These are phyloP conservation scores for Drosophila erecta DNA, from an alignment of 1,140 invertebrate genomes.

Conservation along the genomic window DNA sequence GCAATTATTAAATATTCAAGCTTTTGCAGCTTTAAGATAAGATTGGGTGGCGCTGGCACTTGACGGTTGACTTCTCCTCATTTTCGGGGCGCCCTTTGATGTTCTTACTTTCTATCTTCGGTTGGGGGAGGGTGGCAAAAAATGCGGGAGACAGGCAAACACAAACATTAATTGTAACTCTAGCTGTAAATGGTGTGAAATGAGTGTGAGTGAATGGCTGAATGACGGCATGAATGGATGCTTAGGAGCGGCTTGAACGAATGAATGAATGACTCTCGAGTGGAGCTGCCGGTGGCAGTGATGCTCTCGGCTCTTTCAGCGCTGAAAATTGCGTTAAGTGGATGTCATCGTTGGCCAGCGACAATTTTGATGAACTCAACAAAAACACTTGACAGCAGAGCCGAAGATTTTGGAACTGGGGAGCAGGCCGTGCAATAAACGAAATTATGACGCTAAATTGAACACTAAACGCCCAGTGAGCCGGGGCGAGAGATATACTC, in stretches of 20 bases:
- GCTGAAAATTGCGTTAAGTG: slow-evolving; percentile 75
- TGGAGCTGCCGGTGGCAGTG: slow-evolving; percentile 51
- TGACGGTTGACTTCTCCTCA: slow-evolving; percentile 1
- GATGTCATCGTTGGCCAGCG: slow-evolving; percentile 60
- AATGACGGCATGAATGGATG: slow-evolving; percentile 53
- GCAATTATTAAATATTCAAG: slow-evolving; percentile 76
- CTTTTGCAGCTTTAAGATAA: slow-evolving; percentile 58
- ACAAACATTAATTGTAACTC: slow-evolving; percentile 81
- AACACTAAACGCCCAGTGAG: slow-evolving; percentile 76
- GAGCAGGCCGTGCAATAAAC: slow-evolving; percentile 68
- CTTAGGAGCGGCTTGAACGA: slow-evolving; percentile 48
- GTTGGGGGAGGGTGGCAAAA: slow-evolving; percentile 11
- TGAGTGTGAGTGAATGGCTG: slow-evolving; percentile 44
- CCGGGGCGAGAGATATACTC: not conserved
- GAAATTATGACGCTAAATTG: slow-evolving; percentile 83
- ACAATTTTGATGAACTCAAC: slow-evolving; percentile 83
- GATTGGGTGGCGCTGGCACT: not conserved
- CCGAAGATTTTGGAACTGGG: slow-evolving; percentile 15
- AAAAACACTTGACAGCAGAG: slow-evolving; percentile 79
- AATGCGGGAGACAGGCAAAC: slow-evolving; percentile 70
- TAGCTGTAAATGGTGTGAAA: slow-evolving; percentile 81
- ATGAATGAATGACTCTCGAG: slow-evolving; percentile 68
- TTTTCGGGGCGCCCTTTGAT: slow-evolving; percentile 54
- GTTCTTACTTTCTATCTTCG: slow-evolving; percentile 8
- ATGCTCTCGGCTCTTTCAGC: slow-evolving; percentile 13